A percentile compares a stretch with the other conserved stretches of the same genome.
phyloP scores from a whole-genome alignment of 2,888 invertebrate species.

The Trilocha varians region DNA sequence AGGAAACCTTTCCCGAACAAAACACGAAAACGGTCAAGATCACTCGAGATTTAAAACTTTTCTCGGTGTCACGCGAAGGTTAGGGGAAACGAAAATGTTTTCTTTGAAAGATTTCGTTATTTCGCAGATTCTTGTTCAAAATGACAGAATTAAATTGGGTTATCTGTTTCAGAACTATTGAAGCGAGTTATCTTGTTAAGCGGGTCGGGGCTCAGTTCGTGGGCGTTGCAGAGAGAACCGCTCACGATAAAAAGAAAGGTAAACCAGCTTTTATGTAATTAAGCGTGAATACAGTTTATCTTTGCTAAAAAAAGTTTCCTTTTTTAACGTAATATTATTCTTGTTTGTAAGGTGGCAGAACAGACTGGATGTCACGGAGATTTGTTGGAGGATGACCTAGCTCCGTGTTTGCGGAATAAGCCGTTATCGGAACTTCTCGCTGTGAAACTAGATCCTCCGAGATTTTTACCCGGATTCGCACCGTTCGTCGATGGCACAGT shows the following conservation, averaged over 20 bases:
- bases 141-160: slow-evolving; percentile 54
- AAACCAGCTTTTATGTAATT: slow-evolving; percentile 18
- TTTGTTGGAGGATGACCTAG: slow-evolving; percentile 85
- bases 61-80: not conserved
- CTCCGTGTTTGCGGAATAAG: slow-evolving; percentile 86
- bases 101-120: slow-evolving; percentile 39
- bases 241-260: slow-evolving; percentile 82
- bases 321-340: slow-evolving; percentile 7
- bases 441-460: slow-evolving; percentile 84
- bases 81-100: slow-evolving; percentile 25
- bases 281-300: no score
- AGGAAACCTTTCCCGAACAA: slow-evolving; percentile 26
- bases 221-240: slow-evolving; percentile 91
- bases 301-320: no score
- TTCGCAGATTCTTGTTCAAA: slow-evolving; percentile 38
- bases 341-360: slow-evolving; percentile 77
- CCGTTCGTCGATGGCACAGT: slow-evolving; percentile 95
- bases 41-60: not conserved
- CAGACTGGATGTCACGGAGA: slow-evolving; percentile 89
- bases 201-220: slow-evolving; percentile 92
- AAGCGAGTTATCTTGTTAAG: slow-evolving; percentile 90
- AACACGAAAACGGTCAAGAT: not conserved
- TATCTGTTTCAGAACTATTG: slow-evolving; percentile 83
- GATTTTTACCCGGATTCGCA: slow-evolving; percentile 92
- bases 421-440: slow-evolving; percentile 82